Percentiles rank a stretch among this genome's conserved stretches.
phyloP scores from a whole-genome alignment of 2,797 vertebrate genomes.

The Garrulus glandarius region DNA sequence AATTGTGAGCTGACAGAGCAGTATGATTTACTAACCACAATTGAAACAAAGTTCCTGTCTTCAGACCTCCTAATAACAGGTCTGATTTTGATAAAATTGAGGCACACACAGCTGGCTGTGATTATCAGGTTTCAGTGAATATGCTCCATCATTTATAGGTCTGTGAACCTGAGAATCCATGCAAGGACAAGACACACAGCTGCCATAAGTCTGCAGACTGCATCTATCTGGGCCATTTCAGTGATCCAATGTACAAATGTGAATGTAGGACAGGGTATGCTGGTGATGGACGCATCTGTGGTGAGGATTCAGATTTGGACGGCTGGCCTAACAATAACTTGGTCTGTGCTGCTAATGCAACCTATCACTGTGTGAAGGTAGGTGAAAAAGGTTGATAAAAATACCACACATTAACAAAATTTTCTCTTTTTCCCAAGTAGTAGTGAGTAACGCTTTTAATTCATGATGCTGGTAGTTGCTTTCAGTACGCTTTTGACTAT shows the following conservation, averaged over 20 bases:
- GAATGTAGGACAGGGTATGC: constrained; percentile 95
- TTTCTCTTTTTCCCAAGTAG: background rate
- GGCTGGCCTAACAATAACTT: constrained; percentile 98
- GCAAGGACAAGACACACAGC: constrained; percentile 91
- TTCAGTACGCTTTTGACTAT: background rate
- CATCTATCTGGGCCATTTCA: constrained; percentile 95
- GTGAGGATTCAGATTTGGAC: constrained; percentile 96
- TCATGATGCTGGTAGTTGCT: background rate
- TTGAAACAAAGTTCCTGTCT: background rate
- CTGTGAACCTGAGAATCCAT: constrained; percentile 95
- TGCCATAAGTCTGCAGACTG: constrained; percentile 93
- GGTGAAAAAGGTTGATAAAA: background rate
- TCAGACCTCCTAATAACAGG: background rate
- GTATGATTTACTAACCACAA: background rate
- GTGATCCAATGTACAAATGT: constrained; percentile 96
- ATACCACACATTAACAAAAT: background rate
- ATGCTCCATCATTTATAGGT: constrained; percentile 72
- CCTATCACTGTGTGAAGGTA: constrained; percentile 94
- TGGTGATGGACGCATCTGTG: constrained; percentile 93
- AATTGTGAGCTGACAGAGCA: background rate
- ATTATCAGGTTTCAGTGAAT: background rate
- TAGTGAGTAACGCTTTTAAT: background rate
- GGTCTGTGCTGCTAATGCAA: constrained; percentile 90
- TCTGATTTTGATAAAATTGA: background rate
- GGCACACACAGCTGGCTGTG: background rate